Evolutionary conservation across 2,113 vertebrate genomes (phyloP), one percentile per base, ranked within the genome.

Genomic region (Epinephelus fuscoguttatus): DNA sequence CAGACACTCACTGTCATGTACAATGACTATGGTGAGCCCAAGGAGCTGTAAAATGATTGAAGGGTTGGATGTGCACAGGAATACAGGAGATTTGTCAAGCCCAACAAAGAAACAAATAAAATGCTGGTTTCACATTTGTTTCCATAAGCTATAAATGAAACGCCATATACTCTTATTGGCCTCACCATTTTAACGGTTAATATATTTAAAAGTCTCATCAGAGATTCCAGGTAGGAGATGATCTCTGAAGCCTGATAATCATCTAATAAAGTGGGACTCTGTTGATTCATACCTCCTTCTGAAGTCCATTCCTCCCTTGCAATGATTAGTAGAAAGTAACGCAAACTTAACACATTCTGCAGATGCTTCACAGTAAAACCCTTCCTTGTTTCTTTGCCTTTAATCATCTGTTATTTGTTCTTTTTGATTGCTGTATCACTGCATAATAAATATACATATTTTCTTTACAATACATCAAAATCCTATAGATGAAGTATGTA

Each of bases 1-100:
- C 98, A 99, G 94, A 95, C 92, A 4, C 96, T 99, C 71, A 96
- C 96, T 0, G 95, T 99, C 84, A 97, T 98, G 84, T 99, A 99
- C 90, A 99, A 99, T 14, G 97, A 99, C 93, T 99, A 99, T 21
- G 98, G 98, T 21, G 97, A 99, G 92, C 94, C 95, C 75, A 98
- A 98, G 88, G 98, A 99, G 87, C 94, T 97, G 92, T 99, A 93
- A 97, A 89, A 21, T 4, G 1, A 25, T 33, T 27, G 2, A 9
- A 25, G 25, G 17, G 13, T 62, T 23, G 11, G 70, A 68, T 47
- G 67, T 64, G 53, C 37, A 17, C 14, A 42, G 30, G 47, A 33
- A 23, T 23, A 40, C 13, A 10, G 27, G 42, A 61, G 42, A 75
- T 61, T 59, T 72, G 45, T 61, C 25, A 30, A 66, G 76, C 2